Percentiles rank a stretch among this genome's conserved stretches.
These are phyloP conservation scores for Spinus pinus DNA, from an alignment of 2,797 vertebrate species.

Conservation along the genomic window DNA sequence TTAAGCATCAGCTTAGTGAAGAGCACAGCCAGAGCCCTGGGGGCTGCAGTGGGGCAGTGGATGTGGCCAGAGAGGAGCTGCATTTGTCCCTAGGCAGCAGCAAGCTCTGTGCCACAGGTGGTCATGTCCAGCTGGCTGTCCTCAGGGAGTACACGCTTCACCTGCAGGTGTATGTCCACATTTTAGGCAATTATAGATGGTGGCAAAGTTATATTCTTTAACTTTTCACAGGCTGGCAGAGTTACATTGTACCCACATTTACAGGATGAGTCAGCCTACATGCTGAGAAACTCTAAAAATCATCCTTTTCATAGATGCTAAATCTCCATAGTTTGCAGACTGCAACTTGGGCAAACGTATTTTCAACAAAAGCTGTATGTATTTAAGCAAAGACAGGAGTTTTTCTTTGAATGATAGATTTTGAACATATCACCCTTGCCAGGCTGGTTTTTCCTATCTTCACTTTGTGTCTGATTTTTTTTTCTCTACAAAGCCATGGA, in stretches of 20 bases:
- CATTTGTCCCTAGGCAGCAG: rapidly evolving
- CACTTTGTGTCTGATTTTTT: not conserved
- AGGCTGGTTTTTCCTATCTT: not conserved
- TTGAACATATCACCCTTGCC: not conserved
- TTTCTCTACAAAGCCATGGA: not conserved
- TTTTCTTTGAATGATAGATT: not conserved
- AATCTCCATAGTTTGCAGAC: not conserved
- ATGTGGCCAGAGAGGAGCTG: not conserved
- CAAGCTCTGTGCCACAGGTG: not conserved
- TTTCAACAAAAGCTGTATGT: not conserved
- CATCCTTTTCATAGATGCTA: not conserved
- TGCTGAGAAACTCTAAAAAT: not conserved
- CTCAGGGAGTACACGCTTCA: not conserved
- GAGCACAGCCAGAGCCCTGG: not conserved
- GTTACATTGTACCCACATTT: not conserved
- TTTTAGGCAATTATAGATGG: not conserved
- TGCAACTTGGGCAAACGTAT: not conserved
- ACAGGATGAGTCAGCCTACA: not conserved
- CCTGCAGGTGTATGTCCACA: rapidly evolving
- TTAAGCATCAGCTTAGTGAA: not conserved
- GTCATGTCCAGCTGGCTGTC: not conserved
- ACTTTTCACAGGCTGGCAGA: not conserved
- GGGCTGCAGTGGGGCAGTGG: rapidly evolving
- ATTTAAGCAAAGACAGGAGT: not conserved
- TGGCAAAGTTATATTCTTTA: not conserved